These are phyloP conservation scores for Chrysina gloriosa DNA, from an alignment of 2,888 invertebrate genomes.

Conservation along the genomic window DNA sequence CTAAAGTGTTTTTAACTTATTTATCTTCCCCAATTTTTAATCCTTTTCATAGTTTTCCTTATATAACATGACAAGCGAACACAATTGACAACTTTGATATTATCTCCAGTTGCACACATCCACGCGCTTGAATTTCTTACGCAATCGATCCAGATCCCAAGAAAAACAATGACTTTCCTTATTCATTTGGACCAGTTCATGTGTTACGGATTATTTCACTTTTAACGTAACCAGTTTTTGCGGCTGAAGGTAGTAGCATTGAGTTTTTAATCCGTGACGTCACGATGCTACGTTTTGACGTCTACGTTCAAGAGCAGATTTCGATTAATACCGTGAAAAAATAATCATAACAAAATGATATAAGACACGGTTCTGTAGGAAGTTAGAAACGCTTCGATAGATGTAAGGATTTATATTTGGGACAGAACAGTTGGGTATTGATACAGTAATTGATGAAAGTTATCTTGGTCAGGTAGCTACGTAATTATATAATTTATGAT, in stretches of 20 bases:
- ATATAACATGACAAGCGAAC: no score
- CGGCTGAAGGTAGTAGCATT: background rate
- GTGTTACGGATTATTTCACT: slow-evolving; percentile 14
- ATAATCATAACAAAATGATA: no score
- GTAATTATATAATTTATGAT: slow-evolving; percentile 17
- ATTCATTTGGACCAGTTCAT: no score
- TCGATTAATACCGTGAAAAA: no score
- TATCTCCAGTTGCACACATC: no score
- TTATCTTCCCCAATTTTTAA: no score
- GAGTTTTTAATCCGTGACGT: background rate
- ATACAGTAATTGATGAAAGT: slow-evolving; percentile 14
- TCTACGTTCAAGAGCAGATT: no score
- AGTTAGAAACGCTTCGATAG: background rate
- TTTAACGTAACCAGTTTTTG: slow-evolving; percentile 13
- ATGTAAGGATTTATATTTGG: background rate
- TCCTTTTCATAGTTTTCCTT: no score
- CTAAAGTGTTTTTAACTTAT: no score
- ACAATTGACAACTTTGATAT: no score
- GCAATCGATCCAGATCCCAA: background rate
- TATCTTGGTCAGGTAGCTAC: background rate
- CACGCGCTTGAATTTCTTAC: no score
- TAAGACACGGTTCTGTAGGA: background rate
- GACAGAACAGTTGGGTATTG: background rate
- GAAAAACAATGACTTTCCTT: slow-evolving; percentile 1
- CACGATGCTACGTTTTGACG: no score